These are phyloP conservation scores for Thera britannica DNA, from an alignment of 2,888 invertebrate genomes.

Conservation along the genomic window DNA sequence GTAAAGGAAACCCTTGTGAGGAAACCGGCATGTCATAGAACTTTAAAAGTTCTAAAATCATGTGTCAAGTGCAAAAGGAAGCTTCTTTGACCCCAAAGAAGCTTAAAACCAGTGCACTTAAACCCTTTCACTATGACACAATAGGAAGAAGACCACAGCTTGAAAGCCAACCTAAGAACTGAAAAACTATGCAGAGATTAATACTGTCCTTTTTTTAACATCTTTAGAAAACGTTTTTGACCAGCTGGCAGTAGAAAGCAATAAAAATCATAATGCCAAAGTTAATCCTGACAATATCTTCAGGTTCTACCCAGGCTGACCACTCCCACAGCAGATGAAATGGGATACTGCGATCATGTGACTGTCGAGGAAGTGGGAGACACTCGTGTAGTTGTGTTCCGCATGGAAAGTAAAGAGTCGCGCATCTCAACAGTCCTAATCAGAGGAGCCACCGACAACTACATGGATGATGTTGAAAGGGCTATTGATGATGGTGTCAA, in stretches of 20 bases:
- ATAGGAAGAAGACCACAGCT: too few relatives aligned
- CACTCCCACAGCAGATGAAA: conserved; percentile 94
- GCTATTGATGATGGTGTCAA: conserved; percentile 99
- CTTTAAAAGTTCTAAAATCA: too few relatives aligned
- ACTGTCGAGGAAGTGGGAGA: conserved; percentile 97
- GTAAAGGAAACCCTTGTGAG: too few relatives aligned
- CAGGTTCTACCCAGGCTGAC: conserved; percentile 87
- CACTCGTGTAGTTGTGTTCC: conserved; percentile 97
- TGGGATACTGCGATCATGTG: conserved; percentile 96
- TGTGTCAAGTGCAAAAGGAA: too few relatives aligned
- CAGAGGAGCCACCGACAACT: conserved; percentile 98
- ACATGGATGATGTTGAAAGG: conserved; percentile 99
- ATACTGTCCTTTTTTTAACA: background rate
- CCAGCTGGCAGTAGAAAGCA: background rate
- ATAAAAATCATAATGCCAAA: background rate
- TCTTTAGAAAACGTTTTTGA: background rate
- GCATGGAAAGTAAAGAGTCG: conserved; percentile 92
- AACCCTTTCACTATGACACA: too few relatives aligned
- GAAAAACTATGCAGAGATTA: background rate
- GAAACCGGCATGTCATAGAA: too few relatives aligned
- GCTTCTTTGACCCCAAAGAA: too few relatives aligned
- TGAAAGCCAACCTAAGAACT: background rate
- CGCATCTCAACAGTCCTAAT: conserved; percentile 97
- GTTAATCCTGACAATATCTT: background rate
- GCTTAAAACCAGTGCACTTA: too few relatives aligned